Evolutionary conservation across 2,888 invertebrate genomes (phyloP).

Genomic region (Schizaphis graminum): DNA sequence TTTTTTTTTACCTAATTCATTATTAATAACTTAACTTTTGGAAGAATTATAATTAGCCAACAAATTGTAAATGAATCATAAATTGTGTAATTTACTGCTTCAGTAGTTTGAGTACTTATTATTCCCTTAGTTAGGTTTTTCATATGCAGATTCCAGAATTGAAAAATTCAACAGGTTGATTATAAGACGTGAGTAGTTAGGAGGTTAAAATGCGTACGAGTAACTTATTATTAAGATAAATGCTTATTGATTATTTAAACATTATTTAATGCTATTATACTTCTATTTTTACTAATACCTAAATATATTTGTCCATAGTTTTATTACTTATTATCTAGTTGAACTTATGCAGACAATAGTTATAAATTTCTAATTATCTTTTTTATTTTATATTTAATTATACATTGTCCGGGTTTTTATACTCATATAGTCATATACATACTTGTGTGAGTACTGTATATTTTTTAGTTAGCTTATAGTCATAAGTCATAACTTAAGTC

Average conservation of each 20-base stretch:
- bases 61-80: background rate
- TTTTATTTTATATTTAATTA: background rate
- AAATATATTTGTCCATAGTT: background rate
- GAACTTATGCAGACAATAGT: background rate
- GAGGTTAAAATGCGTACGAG: background rate
- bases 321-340: background rate
- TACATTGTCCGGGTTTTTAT: background rate
- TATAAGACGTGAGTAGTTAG: background rate
- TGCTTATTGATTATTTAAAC: background rate
- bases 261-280: background rate
- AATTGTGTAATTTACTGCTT: background rate
- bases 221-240: background rate
- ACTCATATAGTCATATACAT: background rate
- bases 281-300: background rate
- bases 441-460: background rate
- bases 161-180: slow-evolving; percentile 13
- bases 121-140: background rate
- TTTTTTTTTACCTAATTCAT: background rate
- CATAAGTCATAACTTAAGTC: slow-evolving; percentile 11
- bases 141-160: background rate
- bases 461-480: background rate
- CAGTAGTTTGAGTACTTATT: background rate
- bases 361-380: background rate
- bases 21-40: background rate
- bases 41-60: background rate